Conservation (phyloP, 2,797 vertebrate species). For the Gobio occitaniae region DNA sequence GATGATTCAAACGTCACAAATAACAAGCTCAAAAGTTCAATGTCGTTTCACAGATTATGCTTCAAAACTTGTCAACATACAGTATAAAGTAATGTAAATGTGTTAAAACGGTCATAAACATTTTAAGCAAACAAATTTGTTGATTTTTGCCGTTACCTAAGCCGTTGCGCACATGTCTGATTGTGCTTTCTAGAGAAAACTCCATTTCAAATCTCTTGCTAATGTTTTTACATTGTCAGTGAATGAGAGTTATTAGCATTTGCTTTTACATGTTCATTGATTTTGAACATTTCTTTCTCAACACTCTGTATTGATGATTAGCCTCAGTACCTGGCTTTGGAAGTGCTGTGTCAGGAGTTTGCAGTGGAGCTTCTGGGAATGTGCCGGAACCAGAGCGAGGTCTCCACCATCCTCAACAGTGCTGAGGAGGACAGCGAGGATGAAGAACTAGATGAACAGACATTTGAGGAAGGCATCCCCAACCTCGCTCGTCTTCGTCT, state of each 20-base stretch:
- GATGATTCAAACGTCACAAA: neutral
- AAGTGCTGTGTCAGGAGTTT: slow-evolving; percentile 87
- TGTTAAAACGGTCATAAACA: too few species aligned
- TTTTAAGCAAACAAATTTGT: neutral
- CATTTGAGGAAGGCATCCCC: slow-evolving; percentile 89
- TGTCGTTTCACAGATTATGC: neutral
- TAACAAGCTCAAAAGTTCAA: neutral
- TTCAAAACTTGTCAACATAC: neutral
- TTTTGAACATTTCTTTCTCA: neutral
- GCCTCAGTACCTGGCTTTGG: slow-evolving; percentile 87
- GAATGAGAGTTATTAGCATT: neutral
- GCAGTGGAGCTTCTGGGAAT: slow-evolving; percentile 89
- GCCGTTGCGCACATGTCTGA: too few species aligned
- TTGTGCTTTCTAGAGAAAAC: neutral
- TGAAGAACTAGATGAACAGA: slow-evolving; percentile 77
- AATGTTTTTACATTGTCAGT: neutral
- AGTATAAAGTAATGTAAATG: neutral
- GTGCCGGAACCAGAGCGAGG: slow-evolving; percentile 90
- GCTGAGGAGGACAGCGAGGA: slow-evolving; percentile 74
- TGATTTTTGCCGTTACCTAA: neutral
- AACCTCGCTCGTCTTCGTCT: slow-evolving; percentile 85
- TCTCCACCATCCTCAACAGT: slow-evolving; percentile 86
- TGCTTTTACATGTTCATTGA: neutral
- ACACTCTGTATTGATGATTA: slow-evolving; percentile 55
- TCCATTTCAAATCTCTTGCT: neutral